These are phyloP conservation scores for Megaceryle torquata DNA, from an alignment of 2,113 vertebrate species.

Conservation along the genomic window DNA sequence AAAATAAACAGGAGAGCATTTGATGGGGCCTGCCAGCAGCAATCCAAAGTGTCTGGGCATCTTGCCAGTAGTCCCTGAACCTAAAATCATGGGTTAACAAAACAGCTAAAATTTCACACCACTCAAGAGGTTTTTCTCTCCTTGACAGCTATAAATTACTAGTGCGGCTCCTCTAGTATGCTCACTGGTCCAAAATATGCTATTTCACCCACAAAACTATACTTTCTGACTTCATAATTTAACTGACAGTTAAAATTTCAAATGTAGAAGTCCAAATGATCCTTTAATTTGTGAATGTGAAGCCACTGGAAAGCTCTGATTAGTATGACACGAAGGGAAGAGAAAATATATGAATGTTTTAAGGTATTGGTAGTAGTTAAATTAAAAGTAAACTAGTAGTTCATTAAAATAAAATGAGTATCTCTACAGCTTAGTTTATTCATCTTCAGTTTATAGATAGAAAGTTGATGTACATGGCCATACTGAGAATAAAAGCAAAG, in stretches of 20 bases:
- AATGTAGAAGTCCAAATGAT: not conserved
- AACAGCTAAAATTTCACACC: slow-evolving; percentile 27
- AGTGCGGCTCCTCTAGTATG: not conserved
- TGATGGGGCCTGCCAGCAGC: not conserved
- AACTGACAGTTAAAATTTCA: not conserved
- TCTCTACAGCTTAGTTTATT: not conserved
- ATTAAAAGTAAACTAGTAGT: not conserved
- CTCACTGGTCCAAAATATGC: not conserved
- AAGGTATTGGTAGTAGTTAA: not conserved
- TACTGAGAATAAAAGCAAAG: not conserved
- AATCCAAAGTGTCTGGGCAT: not conserved
- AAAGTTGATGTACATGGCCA: not conserved
- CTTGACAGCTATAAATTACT: not conserved
- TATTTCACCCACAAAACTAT: not conserved
- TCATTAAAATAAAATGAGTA: not conserved
- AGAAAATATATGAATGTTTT: not conserved
- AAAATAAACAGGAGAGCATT: not conserved
- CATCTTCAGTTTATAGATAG: not conserved
- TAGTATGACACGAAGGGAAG: not conserved
- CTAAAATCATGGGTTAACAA: slow-evolving; percentile 28
- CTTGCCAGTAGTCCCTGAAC: slow-evolving; percentile 7
- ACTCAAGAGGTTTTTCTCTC: not conserved
- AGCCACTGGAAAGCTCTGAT: not conserved
- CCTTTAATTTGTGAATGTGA: not conserved
- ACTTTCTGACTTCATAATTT: not conserved